A percentile compares a stretch with the other conserved stretches of the same genome.
Evolutionary conservation across 2,888 invertebrate genomes (phyloP).

Genomic region (Mesorhabditis belari): DNA sequence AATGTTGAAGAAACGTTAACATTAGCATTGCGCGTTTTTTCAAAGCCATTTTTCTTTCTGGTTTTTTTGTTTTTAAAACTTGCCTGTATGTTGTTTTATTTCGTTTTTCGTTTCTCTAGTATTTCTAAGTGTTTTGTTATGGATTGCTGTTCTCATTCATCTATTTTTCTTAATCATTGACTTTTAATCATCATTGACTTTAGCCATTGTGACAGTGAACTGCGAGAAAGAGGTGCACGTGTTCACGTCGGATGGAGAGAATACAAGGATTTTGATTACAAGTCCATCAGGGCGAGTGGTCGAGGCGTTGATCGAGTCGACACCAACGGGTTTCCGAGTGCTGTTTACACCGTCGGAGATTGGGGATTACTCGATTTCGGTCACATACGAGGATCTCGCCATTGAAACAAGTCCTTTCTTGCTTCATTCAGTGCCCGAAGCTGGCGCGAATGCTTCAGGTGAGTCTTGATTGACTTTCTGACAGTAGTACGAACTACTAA

Average conservation of each 20-base stretch:
- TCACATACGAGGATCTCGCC: slow-evolving; percentile 39
- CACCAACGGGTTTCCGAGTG: slow-evolving; percentile 71
- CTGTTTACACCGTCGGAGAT: slow-evolving; percentile 71
- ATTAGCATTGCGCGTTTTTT: too few relatives aligned
- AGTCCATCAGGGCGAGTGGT: slow-evolving; percentile 68
- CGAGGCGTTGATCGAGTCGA: slow-evolving; percentile 73
- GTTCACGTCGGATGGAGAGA: slow-evolving; percentile 52
- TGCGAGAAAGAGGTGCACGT: slow-evolving; percentile 56
- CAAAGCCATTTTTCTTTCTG: too few relatives aligned
- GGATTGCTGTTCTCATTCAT: neutral
- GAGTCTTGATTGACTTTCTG: too few relatives aligned
- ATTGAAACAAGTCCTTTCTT: slow-evolving; percentile 22
- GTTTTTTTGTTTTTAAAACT: too few relatives aligned
- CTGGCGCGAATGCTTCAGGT: neutral
- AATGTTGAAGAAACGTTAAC: too few relatives aligned
- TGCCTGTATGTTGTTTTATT: too few relatives aligned
- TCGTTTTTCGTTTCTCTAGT: too few relatives aligned
- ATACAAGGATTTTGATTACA: slow-evolving; percentile 56
- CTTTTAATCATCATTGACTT: slow-evolving; percentile 6
- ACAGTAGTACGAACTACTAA: neutral
- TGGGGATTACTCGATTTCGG: slow-evolving; percentile 68
- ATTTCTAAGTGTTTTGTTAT: too few relatives aligned
- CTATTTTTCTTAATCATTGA: neutral
- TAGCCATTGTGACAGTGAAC: slow-evolving; percentile 52
- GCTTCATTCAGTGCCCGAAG: slow-evolving; percentile 18